A percentile compares a stretch with the other conserved stretches of the same genome.
Conservation (phyloP, 1,140 invertebrate genomes). For the Chironomus striatipennis region DNA sequence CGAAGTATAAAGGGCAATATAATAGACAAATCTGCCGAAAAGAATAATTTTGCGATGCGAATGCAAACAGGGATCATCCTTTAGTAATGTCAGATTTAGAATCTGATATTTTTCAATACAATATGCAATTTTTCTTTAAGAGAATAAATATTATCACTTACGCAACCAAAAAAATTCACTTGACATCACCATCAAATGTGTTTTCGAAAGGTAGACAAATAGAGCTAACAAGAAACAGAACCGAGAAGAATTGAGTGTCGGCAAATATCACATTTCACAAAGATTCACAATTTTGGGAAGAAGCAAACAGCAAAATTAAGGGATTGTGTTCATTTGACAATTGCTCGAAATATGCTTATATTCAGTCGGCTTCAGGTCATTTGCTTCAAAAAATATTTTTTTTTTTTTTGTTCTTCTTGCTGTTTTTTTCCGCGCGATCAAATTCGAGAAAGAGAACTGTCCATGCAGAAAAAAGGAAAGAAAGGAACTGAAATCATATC, state of each 20-base stretch:
- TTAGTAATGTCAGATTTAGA: too few relatives aligned
- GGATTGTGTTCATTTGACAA: constrained; percentile 21
- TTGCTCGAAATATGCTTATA: background rate
- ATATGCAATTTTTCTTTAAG: too few relatives aligned
- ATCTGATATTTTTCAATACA: too few relatives aligned
- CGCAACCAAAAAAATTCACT: too few relatives aligned
- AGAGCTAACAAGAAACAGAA: background rate
- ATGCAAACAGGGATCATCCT: background rate
- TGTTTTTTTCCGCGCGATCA: background rate
- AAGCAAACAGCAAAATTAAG: background rate
- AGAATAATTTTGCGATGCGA: background rate
- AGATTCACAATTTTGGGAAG: background rate
- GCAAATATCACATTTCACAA: constrained; percentile 24
- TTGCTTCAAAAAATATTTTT: background rate
- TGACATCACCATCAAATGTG: background rate
- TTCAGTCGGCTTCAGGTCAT: background rate
- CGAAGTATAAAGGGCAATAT: background rate
- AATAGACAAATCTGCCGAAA: background rate
- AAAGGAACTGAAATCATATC: background rate
- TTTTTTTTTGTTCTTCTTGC: background rate
- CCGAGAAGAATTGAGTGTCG: background rate
- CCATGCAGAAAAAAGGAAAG: background rate
- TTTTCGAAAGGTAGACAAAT: background rate
- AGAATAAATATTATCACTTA: too few relatives aligned
- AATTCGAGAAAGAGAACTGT: background rate